Conservation (phyloP, 2,113 vertebrate species). For the Protobothrops mucrosquamatus region DNA sequence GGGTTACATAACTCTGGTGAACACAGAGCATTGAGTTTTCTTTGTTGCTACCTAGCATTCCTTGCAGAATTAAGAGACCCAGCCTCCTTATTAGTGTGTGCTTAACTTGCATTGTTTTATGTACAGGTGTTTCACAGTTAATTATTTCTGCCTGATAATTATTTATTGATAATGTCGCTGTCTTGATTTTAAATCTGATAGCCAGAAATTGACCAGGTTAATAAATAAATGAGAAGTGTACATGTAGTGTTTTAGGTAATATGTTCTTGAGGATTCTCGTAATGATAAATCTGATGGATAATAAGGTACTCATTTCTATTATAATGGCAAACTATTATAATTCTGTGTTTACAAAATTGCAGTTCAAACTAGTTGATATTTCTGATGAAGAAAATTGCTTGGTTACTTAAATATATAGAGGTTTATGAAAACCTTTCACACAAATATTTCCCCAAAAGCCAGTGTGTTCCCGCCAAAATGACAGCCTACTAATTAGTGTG, state of each 20-base stretch:
- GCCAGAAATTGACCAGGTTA: not conserved
- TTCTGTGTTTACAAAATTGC: not conserved
- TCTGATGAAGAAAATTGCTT: not conserved
- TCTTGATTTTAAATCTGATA: not conserved
- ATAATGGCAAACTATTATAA: not conserved
- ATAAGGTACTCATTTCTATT: not conserved
- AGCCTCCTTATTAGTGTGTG: not conserved
- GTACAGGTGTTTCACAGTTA: not conserved
- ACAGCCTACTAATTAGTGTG: not conserved
- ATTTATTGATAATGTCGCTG: not conserved
- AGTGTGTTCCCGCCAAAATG: not conserved
- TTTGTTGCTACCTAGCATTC: not conserved
- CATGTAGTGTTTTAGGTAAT: not conserved
- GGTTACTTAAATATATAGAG: not conserved
- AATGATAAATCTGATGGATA: not conserved
- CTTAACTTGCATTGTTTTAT: not conserved
- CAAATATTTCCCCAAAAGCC: not conserved
- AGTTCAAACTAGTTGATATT: not conserved
- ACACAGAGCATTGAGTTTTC: not conserved
- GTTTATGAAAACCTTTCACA: not conserved
- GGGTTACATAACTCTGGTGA: not conserved
- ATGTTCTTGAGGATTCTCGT: not conserved
- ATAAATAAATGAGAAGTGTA: not conserved
- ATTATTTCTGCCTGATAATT: not conserved
- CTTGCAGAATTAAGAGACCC: not conserved